Base-by-base conservation (phyloP, 2,888 invertebrate genomes). In the Sialis fuliginosa region DNA sequence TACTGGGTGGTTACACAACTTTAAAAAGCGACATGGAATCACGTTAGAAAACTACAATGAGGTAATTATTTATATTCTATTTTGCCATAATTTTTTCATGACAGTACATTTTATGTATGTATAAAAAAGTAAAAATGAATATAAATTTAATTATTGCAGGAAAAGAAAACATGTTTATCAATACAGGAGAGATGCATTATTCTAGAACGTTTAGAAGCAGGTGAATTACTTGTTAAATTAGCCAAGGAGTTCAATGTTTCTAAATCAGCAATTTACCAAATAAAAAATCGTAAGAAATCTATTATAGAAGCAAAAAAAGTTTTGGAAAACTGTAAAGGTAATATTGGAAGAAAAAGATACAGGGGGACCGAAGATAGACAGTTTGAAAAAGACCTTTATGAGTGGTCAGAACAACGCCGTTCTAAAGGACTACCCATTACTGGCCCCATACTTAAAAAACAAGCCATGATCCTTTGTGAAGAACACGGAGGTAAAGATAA, bases 331-430 rank as follows among this genome's bases (percentile, higher is more conserved):
- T 46, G 50, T 47, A 53, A 54, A 50, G 55, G 54, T 47, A 52
- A 51, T 48, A 53, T 52, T 46, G 52, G 46, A 42, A 49, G 53
- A 48, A 57, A 55, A 55, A 44, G 49, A 48, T 54, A 55, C 52
- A 52, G 54, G 49, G 50, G 46, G 49, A 51, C 52, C 51, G 50
- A 46, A 44, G 49, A 55, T 48, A 49, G 55, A 54, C 39, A 54
- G 46, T 52, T 58, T 48, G 56, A 57, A 50, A 53, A 55, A 48
- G 55, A 53, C 35, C 53, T 58, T 42, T 57, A 52, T 45, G 54
- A 51, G 46, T 56, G 56, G 56, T 55, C 54, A 49, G 48, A 51
- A 45, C 54, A 55, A 42, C 52, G 52, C 33, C 50, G 54, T 31
- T 49, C 52, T 33, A 33, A 53, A 34, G 48, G 55, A 48, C 52